A percentile compares a stretch with the other conserved stretches of the same genome.
Evolutionary conservation across 2,113 vertebrate species (phyloP).

Genomic region (human (Homo sapiens)): DNA sequence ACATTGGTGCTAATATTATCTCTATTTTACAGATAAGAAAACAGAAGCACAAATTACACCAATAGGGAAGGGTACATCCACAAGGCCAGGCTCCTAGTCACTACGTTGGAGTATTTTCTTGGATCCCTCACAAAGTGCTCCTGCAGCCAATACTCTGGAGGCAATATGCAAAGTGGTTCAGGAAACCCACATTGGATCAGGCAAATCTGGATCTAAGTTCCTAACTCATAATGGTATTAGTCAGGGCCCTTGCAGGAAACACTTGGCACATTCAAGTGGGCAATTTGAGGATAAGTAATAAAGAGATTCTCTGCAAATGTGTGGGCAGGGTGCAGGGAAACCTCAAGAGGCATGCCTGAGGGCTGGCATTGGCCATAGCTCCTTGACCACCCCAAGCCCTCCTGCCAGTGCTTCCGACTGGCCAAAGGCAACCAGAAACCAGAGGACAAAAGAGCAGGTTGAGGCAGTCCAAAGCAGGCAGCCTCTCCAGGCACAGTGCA

Average conservation of each 20-base stretch:
- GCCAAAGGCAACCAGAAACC: background rate
- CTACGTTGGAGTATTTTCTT: background rate
- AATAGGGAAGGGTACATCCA: no score
- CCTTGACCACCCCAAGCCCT: background rate
- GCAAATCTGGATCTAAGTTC: background rate
- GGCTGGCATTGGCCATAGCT: background rate
- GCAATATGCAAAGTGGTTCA: background rate
- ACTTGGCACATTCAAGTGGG: background rate
- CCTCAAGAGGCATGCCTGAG: background rate
- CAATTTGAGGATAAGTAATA: background rate
- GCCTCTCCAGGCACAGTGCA: background rate
- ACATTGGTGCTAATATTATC: no score
- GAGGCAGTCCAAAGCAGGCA: background rate
- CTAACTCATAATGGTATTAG: background rate
- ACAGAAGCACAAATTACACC: background rate
- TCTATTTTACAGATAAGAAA: background rate
- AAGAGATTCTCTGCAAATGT: background rate
- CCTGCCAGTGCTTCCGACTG: background rate
- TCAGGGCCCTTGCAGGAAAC: background rate
- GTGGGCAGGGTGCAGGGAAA: background rate
- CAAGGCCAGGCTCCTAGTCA: fast-evolving
- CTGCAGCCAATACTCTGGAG: background rate
- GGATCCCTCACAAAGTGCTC: background rate
- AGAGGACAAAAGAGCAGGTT: background rate
- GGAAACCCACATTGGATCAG: background rate